phyloP scores from a whole-genome alignment of 2,797 vertebrate genomes.

The Chaunax sp. region DNA sequence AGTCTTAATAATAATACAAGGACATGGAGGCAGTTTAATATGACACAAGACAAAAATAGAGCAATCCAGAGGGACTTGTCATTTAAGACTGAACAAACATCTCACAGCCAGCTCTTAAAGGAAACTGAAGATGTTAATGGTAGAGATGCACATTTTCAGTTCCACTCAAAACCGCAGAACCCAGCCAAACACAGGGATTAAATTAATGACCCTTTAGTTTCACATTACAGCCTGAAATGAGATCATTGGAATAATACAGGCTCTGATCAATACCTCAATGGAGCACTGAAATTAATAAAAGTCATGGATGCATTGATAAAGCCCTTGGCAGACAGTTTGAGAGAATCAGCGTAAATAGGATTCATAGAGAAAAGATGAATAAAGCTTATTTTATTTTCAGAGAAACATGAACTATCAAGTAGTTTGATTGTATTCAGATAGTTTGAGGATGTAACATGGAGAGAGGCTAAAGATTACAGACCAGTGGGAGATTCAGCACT shows the following conservation, averaged over 20 bases:
- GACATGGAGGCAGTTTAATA: slow-evolving; percentile 21
- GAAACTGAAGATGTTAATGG: slow-evolving; percentile 65
- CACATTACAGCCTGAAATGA: slow-evolving; percentile 77
- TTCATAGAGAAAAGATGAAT: slow-evolving; percentile 16
- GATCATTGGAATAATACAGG: slow-evolving; percentile 69
- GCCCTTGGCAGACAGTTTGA: slow-evolving; percentile 53
- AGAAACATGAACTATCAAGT: neutral
- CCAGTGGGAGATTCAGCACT: slow-evolving; percentile 8
- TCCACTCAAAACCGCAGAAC: slow-evolving; percentile 46
- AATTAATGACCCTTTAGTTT: slow-evolving; percentile 79
- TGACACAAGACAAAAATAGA: slow-evolving; percentile 1
- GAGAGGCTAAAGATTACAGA: slow-evolving; percentile 7
- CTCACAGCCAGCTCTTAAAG: slow-evolving; percentile 36
- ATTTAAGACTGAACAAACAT: slow-evolving; percentile 49
- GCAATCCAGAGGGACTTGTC: slow-evolving; percentile 32
- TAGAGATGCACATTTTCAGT: slow-evolving; percentile 40
- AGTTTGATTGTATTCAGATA: slow-evolving; percentile 13
- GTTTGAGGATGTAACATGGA: slow-evolving; percentile 10
- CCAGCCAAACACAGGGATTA: slow-evolving; percentile 55
- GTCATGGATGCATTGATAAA: slow-evolving; percentile 69
- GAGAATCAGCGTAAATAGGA: slow-evolving; percentile 29
- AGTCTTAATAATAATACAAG: neutral
- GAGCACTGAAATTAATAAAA: slow-evolving; percentile 75
- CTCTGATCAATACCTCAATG: slow-evolving; percentile 70
- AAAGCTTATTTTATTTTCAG: no score